A percentile compares a stretch with the other conserved stretches of the same genome.
Conservation (phyloP, 2,888 invertebrate genomes). For the Drosophila lacicola region DNA sequence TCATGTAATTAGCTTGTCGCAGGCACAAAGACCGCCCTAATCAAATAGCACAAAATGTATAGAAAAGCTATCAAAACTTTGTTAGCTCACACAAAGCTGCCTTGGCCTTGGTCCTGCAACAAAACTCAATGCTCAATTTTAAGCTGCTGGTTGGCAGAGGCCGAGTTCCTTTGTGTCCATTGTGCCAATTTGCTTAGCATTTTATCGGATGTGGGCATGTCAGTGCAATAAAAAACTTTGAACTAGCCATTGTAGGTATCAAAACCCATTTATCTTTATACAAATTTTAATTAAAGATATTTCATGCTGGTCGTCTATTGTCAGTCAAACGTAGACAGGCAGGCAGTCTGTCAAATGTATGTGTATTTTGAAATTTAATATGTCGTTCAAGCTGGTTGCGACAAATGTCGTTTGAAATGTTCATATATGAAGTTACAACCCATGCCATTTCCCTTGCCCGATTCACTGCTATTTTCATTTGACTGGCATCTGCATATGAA, state of each 20-base stretch:
- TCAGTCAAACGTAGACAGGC: constrained; percentile 32
- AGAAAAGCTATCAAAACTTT: constrained; percentile 72
- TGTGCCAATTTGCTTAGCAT: constrained; percentile 67
- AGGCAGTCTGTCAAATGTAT: constrained; percentile 12
- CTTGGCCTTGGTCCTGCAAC: constrained; percentile 44
- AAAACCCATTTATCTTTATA: constrained; percentile 79
- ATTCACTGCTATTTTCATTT: constrained; percentile 10
- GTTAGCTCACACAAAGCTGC: constrained; percentile 34
- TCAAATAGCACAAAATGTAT: constrained; percentile 43
- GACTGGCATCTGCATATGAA: constrained; percentile 65
- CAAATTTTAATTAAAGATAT: constrained; percentile 76
- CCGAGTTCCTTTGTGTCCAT: constrained; percentile 47
- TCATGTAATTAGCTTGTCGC: constrained; percentile 39
- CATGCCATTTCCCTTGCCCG: neutral
- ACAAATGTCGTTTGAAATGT: constrained; percentile 40
- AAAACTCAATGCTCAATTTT: constrained; percentile 51
- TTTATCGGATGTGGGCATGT: constrained; percentile 55
- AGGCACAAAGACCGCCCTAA: constrained; percentile 29
- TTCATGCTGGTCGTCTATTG: constrained; percentile 77
- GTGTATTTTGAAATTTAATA: constrained; percentile 34
- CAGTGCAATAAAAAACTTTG: constrained; percentile 71
- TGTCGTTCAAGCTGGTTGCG: constrained; percentile 50
- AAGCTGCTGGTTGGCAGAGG: constrained; percentile 63
- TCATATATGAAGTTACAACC: constrained; percentile 49
- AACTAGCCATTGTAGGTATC: constrained; percentile 65